These are phyloP conservation scores for Mellilla xanthometata DNA, from an alignment of 2,888 invertebrate species.

Conservation along the genomic window DNA sequence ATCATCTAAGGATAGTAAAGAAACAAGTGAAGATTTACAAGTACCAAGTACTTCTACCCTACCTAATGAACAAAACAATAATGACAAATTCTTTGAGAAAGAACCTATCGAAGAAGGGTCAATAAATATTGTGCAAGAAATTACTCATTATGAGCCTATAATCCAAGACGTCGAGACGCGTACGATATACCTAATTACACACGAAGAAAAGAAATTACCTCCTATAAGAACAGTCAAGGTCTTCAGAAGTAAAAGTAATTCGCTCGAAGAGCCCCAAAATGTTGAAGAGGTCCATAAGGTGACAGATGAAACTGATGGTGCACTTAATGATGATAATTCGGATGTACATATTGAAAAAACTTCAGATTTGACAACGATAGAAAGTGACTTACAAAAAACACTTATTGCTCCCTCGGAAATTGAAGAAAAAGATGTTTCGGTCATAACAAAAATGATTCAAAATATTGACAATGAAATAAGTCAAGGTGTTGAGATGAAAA, in stretches of 20 bases:
- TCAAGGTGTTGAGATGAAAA: neutral
- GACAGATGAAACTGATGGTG: constrained; percentile 40
- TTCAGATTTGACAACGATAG: constrained; percentile 8
- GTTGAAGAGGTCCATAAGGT: constrained; percentile 31
- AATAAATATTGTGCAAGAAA: constrained; percentile 57
- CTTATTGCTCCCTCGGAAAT: neutral
- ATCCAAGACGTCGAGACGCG: constrained; percentile 60
- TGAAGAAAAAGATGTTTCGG: neutral
- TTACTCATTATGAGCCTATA: constrained; percentile 54
- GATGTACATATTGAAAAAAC: constrained; percentile 39
- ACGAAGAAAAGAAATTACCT: constrained; percentile 86
- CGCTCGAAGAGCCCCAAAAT: constrained; percentile 50
- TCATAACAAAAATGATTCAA: neutral
- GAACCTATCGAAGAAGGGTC: constrained; percentile 51
- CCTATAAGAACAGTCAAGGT: constrained; percentile 82
- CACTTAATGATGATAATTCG: constrained; percentile 51
- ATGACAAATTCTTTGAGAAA: constrained; percentile 58
- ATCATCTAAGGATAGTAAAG: constrained; percentile 8
- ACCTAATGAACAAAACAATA: constrained; percentile 68
- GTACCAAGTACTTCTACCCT: constrained; percentile 30
- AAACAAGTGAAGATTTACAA: constrained; percentile 22
- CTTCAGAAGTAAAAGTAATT: constrained; percentile 85
- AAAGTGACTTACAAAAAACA: too few relatives aligned
- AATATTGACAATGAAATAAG: neutral
- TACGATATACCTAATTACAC: constrained; percentile 86